Conservation (phyloP, 2,888 invertebrate genomes). For the Eupelmus urozonus region DNA sequence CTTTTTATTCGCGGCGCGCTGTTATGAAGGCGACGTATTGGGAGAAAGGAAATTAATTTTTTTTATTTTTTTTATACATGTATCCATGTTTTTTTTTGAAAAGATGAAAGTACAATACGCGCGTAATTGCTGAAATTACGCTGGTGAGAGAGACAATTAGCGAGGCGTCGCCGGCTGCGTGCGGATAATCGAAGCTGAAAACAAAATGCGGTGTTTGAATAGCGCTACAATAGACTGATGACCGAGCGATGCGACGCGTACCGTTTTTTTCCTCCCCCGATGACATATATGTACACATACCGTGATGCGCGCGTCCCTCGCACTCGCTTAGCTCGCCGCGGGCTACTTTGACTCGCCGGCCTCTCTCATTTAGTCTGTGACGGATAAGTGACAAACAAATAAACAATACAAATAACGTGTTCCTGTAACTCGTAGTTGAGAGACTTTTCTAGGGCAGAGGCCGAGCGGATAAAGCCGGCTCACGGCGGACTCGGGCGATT, state of each 20-base stretch:
- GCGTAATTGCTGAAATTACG: conserved; percentile 22
- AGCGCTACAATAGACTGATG: conserved; percentile 52
- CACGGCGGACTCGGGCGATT: conserved; percentile 7
- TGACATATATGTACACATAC: conserved; percentile 20
- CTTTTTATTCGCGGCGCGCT: conserved; percentile 2
- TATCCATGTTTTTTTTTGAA: background rate
- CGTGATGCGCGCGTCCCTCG: conserved; percentile 12
- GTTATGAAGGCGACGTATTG: conserved; percentile 23
- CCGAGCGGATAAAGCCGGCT: background rate
- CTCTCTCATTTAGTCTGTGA: conserved; percentile 3
- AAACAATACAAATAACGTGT: conserved; percentile 28
- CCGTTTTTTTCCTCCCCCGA: conserved; percentile 28
- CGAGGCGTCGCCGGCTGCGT: conserved; percentile 3
- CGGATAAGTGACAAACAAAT: conserved; percentile 5
- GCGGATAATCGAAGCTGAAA: background rate
- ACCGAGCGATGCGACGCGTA: conserved; percentile 52
- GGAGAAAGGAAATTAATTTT: conserved; percentile 1
- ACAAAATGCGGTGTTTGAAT: conserved; percentile 16
- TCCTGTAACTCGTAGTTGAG: conserved; percentile 28
- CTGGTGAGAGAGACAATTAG: conserved; percentile 34
- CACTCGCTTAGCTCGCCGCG: conserved; percentile 18
- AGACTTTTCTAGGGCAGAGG: background rate
- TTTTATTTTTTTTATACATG: conserved; percentile 15
- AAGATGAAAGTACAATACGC: conserved; percentile 15
- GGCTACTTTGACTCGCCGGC: conserved; percentile 1